Conservation (phyloP, 2,113 vertebrate genomes). For the Canis aureus region DNA sequence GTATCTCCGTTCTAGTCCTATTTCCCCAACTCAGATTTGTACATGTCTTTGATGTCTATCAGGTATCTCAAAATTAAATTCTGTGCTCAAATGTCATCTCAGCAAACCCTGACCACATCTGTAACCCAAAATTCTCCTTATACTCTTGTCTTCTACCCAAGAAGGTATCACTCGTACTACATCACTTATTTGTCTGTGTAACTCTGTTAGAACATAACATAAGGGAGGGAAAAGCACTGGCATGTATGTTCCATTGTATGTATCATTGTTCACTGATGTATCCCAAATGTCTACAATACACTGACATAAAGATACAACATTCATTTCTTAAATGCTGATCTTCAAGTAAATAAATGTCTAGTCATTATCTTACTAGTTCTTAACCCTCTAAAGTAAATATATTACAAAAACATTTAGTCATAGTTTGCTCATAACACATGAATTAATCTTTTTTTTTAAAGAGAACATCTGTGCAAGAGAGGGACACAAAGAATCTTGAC, state of each 20-base stretch:
- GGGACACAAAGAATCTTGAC: background rate
- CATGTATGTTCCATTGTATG: background rate
- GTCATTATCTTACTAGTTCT: background rate
- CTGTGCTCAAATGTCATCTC: background rate
- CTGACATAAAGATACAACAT: background rate
- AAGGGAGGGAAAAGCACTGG: background rate
- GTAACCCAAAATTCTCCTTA: background rate
- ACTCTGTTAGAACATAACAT: slow-evolving; percentile 27
- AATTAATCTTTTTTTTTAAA: background rate
- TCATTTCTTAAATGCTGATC: slow-evolving; percentile 1
- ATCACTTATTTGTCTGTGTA: background rate
- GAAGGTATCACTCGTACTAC: background rate
- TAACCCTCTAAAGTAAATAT: background rate
- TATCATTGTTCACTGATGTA: background rate
- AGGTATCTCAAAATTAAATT: background rate
- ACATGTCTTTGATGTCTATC: background rate
- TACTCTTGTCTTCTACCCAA: background rate
- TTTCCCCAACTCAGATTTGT: background rate
- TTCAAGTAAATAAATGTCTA: slow-evolving; percentile 5
- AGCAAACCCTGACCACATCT: background rate
- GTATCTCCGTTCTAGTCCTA: background rate
- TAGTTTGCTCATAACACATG: background rate
- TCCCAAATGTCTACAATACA: background rate
- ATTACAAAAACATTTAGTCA: background rate
- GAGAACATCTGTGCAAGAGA: background rate